Conservation (phyloP, 1,140 invertebrate species). For the Hetaerina americana region DNA sequence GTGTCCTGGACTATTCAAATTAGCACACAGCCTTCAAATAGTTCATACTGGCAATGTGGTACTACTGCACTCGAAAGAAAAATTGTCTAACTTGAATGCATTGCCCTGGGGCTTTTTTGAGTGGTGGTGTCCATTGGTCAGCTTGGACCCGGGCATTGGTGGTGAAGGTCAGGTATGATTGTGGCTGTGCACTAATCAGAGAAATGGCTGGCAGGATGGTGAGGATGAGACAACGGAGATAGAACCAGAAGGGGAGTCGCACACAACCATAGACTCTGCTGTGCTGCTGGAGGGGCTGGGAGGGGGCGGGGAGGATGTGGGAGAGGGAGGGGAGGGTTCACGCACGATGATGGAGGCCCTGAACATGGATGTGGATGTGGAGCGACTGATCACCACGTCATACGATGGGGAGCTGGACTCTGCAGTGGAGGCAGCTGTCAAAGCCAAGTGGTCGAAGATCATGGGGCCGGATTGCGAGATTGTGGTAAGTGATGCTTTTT, state of each 20-base stretch:
- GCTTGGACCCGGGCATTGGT: too few species aligned
- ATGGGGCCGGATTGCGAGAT: conserved; percentile 73
- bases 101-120: too few species aligned
- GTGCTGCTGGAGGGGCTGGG: conserved; percentile 36
- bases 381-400: conserved; percentile 45
- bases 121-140: too few species aligned
- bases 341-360: conserved; percentile 36
- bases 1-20: too few species aligned
- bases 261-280: conserved; percentile 42
- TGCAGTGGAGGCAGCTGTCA: conserved; percentile 63
- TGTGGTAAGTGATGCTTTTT: conserved; percentile 44
- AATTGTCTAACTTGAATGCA: too few species aligned
- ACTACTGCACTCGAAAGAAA: too few species aligned
- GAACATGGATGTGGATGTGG: conserved; percentile 38
- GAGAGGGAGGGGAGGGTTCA: conserved; percentile 49
- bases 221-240: conserved; percentile 42
- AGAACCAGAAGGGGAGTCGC: conserved; percentile 50
- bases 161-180: too few species aligned
- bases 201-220: too few species aligned
- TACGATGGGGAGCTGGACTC: conserved; percentile 39
- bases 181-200: too few species aligned
- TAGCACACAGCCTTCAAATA: too few species aligned
- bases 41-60: too few species aligned
- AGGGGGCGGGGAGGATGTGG: conserved; percentile 55
- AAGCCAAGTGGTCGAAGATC: conserved; percentile 72